Evolutionary conservation across 2,797 vertebrate genomes (phyloP).

Genomic region (Streptopelia turtur): DNA sequence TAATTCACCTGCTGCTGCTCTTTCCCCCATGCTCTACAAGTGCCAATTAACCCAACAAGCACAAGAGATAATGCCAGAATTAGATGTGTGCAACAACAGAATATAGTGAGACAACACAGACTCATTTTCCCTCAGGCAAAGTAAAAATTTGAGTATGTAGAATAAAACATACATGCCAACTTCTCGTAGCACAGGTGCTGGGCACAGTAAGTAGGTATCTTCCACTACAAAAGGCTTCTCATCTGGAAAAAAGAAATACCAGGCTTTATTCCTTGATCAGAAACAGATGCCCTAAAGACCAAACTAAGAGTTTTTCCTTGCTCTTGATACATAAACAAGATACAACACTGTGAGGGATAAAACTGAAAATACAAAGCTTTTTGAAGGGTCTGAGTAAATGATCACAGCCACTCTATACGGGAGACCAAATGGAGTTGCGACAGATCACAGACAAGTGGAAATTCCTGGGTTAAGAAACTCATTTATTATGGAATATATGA

Average conservation of each 20-base stretch:
- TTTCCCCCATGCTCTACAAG: neutral
- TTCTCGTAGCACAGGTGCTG: slow-evolving; percentile 91
- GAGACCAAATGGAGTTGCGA: neutral
- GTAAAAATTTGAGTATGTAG: neutral
- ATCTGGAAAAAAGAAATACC: slow-evolving; percentile 72
- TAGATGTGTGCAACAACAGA: accelerated
- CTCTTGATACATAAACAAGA: neutral
- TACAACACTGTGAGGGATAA: neutral
- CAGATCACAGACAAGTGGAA: neutral
- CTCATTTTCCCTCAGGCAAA: neutral
- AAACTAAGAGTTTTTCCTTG: accelerated
- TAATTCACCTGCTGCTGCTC: neutral
- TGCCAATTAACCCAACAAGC: too few species aligned
- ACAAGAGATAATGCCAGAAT: accelerated
- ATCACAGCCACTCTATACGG: neutral
- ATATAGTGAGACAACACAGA: accelerated
- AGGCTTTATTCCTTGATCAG: neutral
- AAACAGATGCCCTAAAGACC: neutral
- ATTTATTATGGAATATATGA: neutral
- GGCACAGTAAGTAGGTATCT: slow-evolving; percentile 95
- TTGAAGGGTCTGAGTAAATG: neutral
- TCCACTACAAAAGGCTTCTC: slow-evolving; percentile 94
- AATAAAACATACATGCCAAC: slow-evolving; percentile 90
- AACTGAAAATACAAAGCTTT: neutral
- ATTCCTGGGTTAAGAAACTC: neutral